Base-by-base conservation (phyloP, 1,140 invertebrate species). In the Diorhabda sublineata region DNA sequence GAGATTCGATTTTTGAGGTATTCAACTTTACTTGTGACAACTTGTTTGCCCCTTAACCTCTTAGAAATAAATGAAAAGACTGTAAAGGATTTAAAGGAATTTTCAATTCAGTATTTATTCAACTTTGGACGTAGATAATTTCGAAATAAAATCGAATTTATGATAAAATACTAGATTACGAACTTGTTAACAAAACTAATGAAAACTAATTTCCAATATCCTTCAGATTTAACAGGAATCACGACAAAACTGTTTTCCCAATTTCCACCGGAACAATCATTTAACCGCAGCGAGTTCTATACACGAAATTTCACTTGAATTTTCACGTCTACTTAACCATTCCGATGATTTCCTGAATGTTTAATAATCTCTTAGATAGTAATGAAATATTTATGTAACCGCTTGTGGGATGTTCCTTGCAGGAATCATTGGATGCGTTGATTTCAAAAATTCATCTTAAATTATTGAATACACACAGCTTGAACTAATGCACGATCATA, bases 241-340 rank as follows among this genome's bases (percentile, higher is more conserved):
- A 52, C n/a, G 6, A 52, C n/a, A 52, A 52, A 52, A n/a, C 47
- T n/a, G n/a, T 52, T 52, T n/a, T 52, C 6, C 47, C n/a, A 52
- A 52, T 52, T 52, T 52, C n/a, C 47, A 52, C n/a, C n/a, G 47
- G n/a, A 52, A 52, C 6, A 52, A 6, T n/a, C 47, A 52, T 52
- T 52, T 52, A 52, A 52, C 47, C 47, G 47, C 47, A 52, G n/a
- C 6, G 47, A 52, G 47, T n/a, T 6, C 47, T 52, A 4, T 52
- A 52, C 47, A 52, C n/a, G 47, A 52, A n/a, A 8, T 52, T 52
- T 52, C 47, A 52, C 47, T 52, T 52, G 47, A 52, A 52, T 52
- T 52, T 52, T 52, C 47, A 52, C 47, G 47, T 52, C 47, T 52
- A 52, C 47, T 52, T 52, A 52, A 6, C 47, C 47, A 52, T 52